Conservation (phyloP, 2,113 vertebrate species). For the Xenotilapia leptura region DNA sequence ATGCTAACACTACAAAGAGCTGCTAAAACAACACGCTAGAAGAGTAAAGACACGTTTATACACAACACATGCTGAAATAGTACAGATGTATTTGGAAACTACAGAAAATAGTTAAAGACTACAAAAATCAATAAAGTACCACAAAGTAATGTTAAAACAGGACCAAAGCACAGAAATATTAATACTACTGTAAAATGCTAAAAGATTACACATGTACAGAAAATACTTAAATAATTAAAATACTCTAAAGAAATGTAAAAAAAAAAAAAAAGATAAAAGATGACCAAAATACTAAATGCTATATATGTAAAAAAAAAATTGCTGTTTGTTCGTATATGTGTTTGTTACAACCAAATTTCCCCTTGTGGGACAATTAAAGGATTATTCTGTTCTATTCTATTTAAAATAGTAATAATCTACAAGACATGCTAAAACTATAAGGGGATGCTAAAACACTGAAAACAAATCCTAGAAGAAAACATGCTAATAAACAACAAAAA, state of each 20-base stretch:
- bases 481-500: neutral
- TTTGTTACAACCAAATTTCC: neutral
- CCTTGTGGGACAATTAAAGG: neutral
- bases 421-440: neutral
- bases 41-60: neutral
- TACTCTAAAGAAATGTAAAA: neutral
- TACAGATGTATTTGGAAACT: neutral
- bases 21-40: neutral
- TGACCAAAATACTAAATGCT: neutral
- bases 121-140: neutral
- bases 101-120: neutral
- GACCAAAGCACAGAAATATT: neutral
- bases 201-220: neutral
- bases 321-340: neutral
- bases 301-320: neutral
- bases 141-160: neutral
- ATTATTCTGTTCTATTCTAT: neutral
- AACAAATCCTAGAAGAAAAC: neutral
- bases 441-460: neutral
- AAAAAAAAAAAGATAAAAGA: neutral
- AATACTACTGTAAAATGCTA: neutral
- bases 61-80: neutral
- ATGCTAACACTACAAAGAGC: neutral
- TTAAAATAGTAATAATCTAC: neutral
- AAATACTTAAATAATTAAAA: neutral